Evolutionary conservation across 2,113 vertebrate genomes (phyloP), one percentile per base, ranked within the genome.

Genomic region (Notechis scutatus): DNA sequence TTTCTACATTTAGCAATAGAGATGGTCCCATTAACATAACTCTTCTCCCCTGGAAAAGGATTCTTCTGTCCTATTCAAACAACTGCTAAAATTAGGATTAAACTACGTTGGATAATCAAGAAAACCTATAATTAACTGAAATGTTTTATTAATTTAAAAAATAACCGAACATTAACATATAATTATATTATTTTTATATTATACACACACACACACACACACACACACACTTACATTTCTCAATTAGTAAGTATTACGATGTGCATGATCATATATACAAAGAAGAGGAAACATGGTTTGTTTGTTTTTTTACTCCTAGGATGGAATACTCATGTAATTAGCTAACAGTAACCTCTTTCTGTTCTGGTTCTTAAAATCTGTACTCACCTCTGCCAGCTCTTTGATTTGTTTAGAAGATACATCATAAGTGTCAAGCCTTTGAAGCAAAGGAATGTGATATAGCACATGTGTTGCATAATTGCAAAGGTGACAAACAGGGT

Each of bases 381-480:
- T 29, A 97, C 97, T 97, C 97, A 99, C 98, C 96, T 99, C 98
- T 26, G 98, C 98, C 86, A 97, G 95, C 39, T 98, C 98, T 95
- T 99, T 99, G 91, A 98, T 96, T 69, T 98, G 96, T 93, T 97
- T 98, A 93, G 96, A 95, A 3, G 98, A 98, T 50, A 99, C 97
- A 29, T 98, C 97, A 2, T 98, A 98, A 0, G 97, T 98, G 96
- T 99, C 99, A 3, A 99, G 97, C 88, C 95, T 97, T 95, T 98
- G 97, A 89, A 99, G 98, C 55, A 89, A 92, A 29, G 99, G 98
- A 93, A 99, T 95, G 95, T 99, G 98, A 96, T 98, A 99, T 2
- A 99, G 96, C 9, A 99, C 93, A 24, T 99, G 98, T 42, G 97
- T 98, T 88, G 97, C 97, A 88, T 99, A 99, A 97, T 99, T 99